phyloP scores from a whole-genome alignment of 2,888 invertebrate genomes.

The Gymnocheta viridis region DNA sequence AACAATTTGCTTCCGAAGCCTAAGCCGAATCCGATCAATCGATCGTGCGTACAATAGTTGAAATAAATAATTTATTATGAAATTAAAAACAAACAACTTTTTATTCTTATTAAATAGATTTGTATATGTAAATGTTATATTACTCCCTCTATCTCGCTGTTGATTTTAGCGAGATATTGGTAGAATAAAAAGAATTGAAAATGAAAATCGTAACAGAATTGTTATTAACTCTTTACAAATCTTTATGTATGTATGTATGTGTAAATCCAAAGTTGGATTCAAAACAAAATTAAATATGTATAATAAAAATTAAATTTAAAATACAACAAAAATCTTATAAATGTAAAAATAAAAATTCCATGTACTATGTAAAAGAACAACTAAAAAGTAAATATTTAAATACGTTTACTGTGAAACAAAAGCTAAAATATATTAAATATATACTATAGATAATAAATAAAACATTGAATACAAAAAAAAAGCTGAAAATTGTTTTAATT shows the following conservation, averaged over 20 bases:
- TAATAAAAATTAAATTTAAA: neutral
- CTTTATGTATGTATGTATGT: constrained; percentile 45
- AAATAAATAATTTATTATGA: constrained; percentile 14
- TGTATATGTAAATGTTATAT: constrained; percentile 66
- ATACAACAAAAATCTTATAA: constrained; percentile 23
- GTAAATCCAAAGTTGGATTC: constrained; percentile 34
- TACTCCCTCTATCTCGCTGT: constrained; percentile 15
- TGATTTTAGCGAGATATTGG: constrained; percentile 15
- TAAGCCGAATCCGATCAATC: neutral
- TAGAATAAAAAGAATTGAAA: constrained; percentile 3
- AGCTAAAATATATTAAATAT: neutral
- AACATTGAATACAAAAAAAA: constrained; percentile 55
- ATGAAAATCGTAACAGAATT: constrained; percentile 35
- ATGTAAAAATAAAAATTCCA: constrained; percentile 47
- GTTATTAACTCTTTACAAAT: constrained; percentile 48
- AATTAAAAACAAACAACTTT: constrained; percentile 17
- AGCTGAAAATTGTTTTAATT: constrained; percentile 28
- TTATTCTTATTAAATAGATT: constrained; percentile 69
- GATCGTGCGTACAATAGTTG: neutral
- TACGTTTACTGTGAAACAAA: neutral
- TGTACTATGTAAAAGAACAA: constrained; percentile 24
- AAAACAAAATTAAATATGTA: constrained; percentile 1
- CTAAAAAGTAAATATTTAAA: neutral
- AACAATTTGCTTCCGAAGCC: neutral
- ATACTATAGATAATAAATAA: constrained; percentile 39